phyloP scores from a whole-genome alignment of 2,888 invertebrate genomes.

The Vanessa cardui region DNA sequence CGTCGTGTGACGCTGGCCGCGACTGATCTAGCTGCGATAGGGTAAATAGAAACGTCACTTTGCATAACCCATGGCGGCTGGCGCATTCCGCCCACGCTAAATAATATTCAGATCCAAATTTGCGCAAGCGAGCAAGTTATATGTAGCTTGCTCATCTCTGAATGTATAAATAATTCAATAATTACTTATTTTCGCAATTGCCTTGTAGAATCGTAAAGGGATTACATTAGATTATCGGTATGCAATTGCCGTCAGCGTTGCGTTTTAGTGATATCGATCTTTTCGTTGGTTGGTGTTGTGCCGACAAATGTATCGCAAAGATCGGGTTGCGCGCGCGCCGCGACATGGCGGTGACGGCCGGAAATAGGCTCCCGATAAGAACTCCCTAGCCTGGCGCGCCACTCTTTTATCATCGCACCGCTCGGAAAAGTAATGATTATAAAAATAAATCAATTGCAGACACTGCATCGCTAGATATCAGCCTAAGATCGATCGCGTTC shows the following conservation, averaged over 20 bases:
- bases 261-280: constrained; percentile 68
- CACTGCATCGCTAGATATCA: constrained; percentile 34
- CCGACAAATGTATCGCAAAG: constrained; percentile 81
- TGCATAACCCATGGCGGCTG: constrained; percentile 70
- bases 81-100: constrained; percentile 58
- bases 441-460: constrained; percentile 74
- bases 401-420: constrained; percentile 72
- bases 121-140: constrained; percentile 26
- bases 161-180: constrained; percentile 32
- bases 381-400: constrained; percentile 71
- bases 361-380: constrained; percentile 79
- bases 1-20: constrained; percentile 62
- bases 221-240: constrained; percentile 72
- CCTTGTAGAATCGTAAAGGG: constrained; percentile 53
- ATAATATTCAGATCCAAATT: constrained; percentile 38
- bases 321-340: constrained; percentile 69
- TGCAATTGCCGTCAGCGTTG: constrained; percentile 69
- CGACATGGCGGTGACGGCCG: constrained; percentile 75
- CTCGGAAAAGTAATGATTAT: constrained; percentile 77
- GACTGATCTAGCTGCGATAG: constrained; percentile 77
- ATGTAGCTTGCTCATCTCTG: constrained; percentile 25
- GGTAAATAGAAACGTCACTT: constrained; percentile 80
- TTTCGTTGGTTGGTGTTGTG: constrained; percentile 57
- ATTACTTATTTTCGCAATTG: constrained; percentile 44
- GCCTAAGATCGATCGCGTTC: constrained; percentile 8